Percentiles rank a stretch among this genome's conserved stretches.
phyloP scores from a whole-genome alignment of 2,888 invertebrate genomes.

The Hirtodrosophila confusa region DNA sequence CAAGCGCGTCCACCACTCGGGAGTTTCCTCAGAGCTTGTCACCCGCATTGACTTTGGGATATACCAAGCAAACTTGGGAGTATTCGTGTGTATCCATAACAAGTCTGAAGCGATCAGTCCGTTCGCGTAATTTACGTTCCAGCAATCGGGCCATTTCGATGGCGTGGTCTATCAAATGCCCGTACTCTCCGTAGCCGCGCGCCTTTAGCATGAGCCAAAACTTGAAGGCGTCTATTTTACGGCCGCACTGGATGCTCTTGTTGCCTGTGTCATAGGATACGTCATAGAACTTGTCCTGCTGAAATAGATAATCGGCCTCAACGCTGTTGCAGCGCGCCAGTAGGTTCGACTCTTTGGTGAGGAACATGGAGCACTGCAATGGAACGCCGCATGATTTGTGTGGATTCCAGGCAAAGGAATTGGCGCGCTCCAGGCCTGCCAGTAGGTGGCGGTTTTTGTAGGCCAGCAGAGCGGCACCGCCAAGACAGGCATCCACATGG shows the following conservation, averaged over 20 bases:
- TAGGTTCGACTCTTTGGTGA: slow-evolving; percentile 85
- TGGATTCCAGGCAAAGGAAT: slow-evolving; percentile 93
- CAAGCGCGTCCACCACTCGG: slow-evolving; percentile 85
- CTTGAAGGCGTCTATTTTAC: slow-evolving; percentile 96
- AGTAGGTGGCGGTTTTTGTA: slow-evolving; percentile 87
- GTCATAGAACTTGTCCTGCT: slow-evolving; percentile 93
- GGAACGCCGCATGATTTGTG: slow-evolving; percentile 94
- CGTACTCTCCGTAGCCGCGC: slow-evolving; percentile 87
- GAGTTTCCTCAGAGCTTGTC: slow-evolving; percentile 75
- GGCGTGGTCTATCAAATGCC: slow-evolving; percentile 87
- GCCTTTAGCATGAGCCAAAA: slow-evolving; percentile 97
- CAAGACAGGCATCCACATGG: slow-evolving; percentile 94
- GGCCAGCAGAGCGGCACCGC: slow-evolving; percentile 90
- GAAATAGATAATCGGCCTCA: slow-evolving; percentile 91
- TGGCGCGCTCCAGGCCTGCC: slow-evolving; percentile 85
- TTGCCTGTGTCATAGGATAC: slow-evolving; percentile 92
- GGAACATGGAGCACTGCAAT: slow-evolving; percentile 90
- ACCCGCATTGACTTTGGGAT: slow-evolving; percentile 86
- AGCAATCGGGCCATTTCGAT: slow-evolving; percentile 88
- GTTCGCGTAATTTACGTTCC: slow-evolving; percentile 84
- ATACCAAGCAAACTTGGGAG: slow-evolving; percentile 96
- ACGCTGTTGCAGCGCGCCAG: slow-evolving; percentile 88
- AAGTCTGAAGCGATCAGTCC: slow-evolving; percentile 86
- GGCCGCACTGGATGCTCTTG: slow-evolving; percentile 95
- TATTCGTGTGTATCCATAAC: slow-evolving; percentile 88